Evolutionary conservation across 2,113 vertebrate species (phyloP).

Genomic region (Bungarus multicinctus): DNA sequence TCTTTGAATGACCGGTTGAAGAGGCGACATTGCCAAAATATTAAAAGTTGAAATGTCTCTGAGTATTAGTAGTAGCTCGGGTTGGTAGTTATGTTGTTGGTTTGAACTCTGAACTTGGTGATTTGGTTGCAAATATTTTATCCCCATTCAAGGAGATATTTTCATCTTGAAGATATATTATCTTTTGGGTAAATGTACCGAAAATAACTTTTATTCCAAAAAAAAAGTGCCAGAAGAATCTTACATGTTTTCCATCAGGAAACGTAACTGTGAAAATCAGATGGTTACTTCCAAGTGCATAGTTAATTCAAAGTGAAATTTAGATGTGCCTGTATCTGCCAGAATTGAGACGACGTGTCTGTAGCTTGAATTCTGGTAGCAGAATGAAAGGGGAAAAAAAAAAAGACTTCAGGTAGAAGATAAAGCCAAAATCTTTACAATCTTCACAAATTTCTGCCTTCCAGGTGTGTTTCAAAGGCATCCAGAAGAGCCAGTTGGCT

Average conservation of each 20-base stretch:
- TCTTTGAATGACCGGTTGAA: not conserved
- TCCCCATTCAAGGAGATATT: not conserved
- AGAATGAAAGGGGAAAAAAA: not conserved
- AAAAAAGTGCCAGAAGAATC: not conserved
- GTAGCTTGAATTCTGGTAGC: not conserved
- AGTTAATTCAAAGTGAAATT: not conserved
- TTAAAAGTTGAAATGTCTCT: not conserved
- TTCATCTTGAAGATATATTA: not conserved
- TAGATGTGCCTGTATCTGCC: not conserved
- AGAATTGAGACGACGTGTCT: not conserved
- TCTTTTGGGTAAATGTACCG: conserved; percentile 4
- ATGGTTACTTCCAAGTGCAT: not conserved
- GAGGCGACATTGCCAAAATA: not conserved
- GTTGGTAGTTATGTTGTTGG: no score
- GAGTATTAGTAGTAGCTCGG: no score
- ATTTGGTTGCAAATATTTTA: no score
- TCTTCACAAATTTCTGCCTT: not conserved
- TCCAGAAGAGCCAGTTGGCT: not conserved
- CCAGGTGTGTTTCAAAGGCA: not conserved
- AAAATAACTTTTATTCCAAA: not conserved
- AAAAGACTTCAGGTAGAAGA: not conserved
- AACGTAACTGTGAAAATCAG: not conserved
- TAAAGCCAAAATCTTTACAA: no score
- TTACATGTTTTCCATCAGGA: not conserved
- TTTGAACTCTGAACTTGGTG: no score